phyloP scores from a whole-genome alignment of 2,888 invertebrate genomes.

The Pecten maximus region DNA sequence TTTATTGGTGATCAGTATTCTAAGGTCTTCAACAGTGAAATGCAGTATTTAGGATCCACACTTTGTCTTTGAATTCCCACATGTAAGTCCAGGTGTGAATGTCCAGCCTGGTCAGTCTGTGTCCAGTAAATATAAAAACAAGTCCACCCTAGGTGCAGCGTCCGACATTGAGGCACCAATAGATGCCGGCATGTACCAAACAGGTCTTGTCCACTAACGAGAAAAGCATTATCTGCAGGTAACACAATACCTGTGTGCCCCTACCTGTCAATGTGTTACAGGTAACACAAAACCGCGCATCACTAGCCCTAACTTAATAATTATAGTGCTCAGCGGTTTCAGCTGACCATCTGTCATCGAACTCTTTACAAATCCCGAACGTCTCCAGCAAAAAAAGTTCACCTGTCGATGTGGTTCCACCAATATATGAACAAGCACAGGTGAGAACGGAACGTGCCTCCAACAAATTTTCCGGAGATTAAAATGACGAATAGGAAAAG shows the following conservation, averaged over 20 bases:
- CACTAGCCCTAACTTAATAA: conserved; percentile 1
- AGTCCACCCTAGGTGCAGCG: neutral
- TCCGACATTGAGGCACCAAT: neutral
- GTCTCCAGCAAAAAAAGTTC: conserved; percentile 9
- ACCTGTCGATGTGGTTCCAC: neutral
- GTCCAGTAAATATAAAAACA: neutral
- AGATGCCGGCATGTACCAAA: neutral
- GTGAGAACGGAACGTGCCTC: neutral
- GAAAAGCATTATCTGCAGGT: conserved; percentile 18
- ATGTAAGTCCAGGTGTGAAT: neutral
- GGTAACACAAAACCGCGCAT: conserved; percentile 2
- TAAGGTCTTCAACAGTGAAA: neutral
- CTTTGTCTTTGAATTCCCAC: neutral
- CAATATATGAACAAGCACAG: neutral
- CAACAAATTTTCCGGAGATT: neutral
- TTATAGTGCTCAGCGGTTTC: neutral
- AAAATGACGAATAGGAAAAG: conserved; percentile 11
- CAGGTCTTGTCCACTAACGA: conserved; percentile 13
- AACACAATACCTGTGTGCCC: conserved; percentile 12
- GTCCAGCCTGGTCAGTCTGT: neutral
- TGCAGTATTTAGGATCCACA: neutral
- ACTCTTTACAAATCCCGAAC: neutral
- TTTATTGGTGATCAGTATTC: neutral
- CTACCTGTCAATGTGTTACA: neutral
- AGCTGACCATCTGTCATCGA: conserved; percentile 33